Conservation (phyloP, 2,797 vertebrate genomes). For the Takifugu ocellatus region DNA sequence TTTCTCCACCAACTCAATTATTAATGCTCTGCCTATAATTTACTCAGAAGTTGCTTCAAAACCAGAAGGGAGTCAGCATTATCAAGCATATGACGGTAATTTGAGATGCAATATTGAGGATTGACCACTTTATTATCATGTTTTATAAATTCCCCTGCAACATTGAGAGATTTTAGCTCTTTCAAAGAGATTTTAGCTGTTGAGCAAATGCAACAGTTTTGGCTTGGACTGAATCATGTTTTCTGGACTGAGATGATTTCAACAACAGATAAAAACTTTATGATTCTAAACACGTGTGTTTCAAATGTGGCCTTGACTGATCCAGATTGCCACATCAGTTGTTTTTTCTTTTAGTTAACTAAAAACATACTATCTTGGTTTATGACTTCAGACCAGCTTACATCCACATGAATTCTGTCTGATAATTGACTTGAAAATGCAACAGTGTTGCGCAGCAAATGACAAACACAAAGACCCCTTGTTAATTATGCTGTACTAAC, state of each 20-base stretch:
- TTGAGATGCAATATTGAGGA: too few species aligned
- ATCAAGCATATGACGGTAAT: too few species aligned
- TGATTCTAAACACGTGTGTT: conserved; percentile 9
- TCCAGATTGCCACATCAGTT: conserved; percentile 20
- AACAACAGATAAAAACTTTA: conserved; percentile 31
- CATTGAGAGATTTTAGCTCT: conserved; percentile 18
- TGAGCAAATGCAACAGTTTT: conserved; percentile 23
- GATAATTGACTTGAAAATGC: conserved; percentile 5
- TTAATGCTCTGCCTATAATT: background rate
- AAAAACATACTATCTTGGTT: conserved; percentile 11
- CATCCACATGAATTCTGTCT: conserved; percentile 4
- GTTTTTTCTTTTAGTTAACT: conserved; percentile 20
- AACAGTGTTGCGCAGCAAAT: conserved; percentile 10
- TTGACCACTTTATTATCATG: background rate
- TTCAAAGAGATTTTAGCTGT: conserved; percentile 15
- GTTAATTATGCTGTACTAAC: conserved; percentile 46
- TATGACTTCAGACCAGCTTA: background rate
- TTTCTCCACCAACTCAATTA: background rate
- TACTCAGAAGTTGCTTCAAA: too few species aligned
- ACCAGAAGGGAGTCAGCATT: too few species aligned
- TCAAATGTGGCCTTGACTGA: conserved; percentile 13
- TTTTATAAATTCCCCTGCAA: conserved; percentile 8
- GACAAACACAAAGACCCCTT: conserved; percentile 11
- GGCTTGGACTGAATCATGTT: conserved; percentile 27
- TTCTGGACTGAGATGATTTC: conserved; percentile 34